A percentile compares a stretch with the other conserved stretches of the same genome.
Conservation (phyloP, 2,888 invertebrate species). For the Trypoxylon attenuatum region DNA sequence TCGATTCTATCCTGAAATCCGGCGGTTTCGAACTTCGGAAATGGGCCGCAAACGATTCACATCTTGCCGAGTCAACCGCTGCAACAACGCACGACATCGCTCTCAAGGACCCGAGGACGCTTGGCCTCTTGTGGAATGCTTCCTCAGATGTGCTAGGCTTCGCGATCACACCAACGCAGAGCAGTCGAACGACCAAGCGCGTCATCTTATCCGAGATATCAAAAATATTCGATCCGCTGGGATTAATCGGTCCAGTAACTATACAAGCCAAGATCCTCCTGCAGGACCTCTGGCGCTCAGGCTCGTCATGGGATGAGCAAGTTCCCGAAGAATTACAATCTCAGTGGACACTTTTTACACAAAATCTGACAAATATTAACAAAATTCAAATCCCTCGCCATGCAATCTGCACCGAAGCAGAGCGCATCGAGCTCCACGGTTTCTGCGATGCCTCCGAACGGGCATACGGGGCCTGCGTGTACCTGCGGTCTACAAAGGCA, state of each 20-base stretch:
- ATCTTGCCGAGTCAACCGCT: too few species aligned
- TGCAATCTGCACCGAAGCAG: neutral
- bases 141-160: too few species aligned
- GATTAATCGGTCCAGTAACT: neutral
- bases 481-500: neutral
- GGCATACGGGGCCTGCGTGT: neutral
- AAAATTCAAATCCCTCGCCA: neutral
- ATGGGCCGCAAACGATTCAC: too few species aligned
- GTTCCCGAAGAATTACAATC: neutral
- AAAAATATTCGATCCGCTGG: too few species aligned
- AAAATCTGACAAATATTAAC: neutral
- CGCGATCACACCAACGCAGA: too few species aligned
- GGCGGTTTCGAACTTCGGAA: too few species aligned
- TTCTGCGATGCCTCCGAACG: too few species aligned
- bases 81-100: too few species aligned
- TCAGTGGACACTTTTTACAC: neutral
- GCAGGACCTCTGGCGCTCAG: neutral
- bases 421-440: neutral
- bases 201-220: conserved; percentile 18
- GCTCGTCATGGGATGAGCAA: neutral
- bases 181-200: too few species aligned
- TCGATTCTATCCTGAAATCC: too few species aligned
- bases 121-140: too few species aligned
- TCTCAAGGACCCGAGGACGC: too few species aligned
- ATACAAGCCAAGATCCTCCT: neutral